Evolutionary conservation across 1,140 invertebrate genomes (phyloP).

Genomic region (Pinna nobilis): DNA sequence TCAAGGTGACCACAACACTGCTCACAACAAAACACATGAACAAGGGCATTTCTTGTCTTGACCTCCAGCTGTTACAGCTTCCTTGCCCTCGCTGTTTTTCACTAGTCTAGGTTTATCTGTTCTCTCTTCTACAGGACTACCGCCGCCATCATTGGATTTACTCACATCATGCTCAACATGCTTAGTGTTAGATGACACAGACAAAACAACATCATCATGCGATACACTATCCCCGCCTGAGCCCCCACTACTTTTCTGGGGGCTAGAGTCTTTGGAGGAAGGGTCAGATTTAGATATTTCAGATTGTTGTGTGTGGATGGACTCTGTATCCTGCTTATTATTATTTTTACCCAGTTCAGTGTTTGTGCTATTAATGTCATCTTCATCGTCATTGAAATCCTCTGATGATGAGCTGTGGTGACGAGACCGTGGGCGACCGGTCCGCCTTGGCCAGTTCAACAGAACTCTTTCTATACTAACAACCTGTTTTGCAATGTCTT

Average conservation of each 20-base stretch:
- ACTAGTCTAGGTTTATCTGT: constrained; percentile 16
- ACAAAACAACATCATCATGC: constrained; percentile 40
- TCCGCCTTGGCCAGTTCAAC: constrained; percentile 48
- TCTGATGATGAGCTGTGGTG: constrained; percentile 72
- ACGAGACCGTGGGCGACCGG: constrained; percentile 36
- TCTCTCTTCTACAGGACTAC: constrained; percentile 5
- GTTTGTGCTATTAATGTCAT: too few species aligned
- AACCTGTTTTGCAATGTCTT: constrained; percentile 59
- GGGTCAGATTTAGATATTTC: constrained; percentile 21
- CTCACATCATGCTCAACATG: constrained; percentile 44
- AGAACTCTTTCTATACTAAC: constrained; percentile 58
- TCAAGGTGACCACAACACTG: constrained; percentile 38
- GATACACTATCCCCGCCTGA: constrained; percentile 30
- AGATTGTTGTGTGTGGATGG: constrained; percentile 18
- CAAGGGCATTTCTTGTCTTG: constrained; percentile 19
- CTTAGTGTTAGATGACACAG: constrained; percentile 8
- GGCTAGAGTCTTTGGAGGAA: background rate
- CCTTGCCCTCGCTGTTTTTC: constrained; percentile 5
- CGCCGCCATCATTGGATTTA: background rate
- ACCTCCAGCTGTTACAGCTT: background rate
- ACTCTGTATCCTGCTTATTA: background rate
- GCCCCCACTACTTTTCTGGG: constrained; percentile 3
- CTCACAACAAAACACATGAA: constrained; percentile 61
- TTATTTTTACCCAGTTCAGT: constrained; percentile 26
- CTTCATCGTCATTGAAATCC: constrained; percentile 57